phyloP scores from a whole-genome alignment of 2,797 vertebrate genomes.

The Adrianichthys oophorus region DNA sequence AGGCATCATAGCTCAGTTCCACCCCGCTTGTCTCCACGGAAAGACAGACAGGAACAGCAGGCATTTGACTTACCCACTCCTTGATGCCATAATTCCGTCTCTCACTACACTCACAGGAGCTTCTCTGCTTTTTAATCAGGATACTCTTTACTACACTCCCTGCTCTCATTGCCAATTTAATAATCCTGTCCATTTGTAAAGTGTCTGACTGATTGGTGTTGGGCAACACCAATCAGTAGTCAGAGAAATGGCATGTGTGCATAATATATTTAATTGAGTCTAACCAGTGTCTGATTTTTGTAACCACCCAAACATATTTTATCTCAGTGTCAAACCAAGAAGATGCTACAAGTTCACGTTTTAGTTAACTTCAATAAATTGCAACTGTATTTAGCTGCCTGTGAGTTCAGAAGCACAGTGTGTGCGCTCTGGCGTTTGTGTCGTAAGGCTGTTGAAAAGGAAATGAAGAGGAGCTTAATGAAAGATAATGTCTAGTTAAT shows the following conservation, averaged over 20 bases:
- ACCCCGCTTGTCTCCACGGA: conserved; percentile 24
- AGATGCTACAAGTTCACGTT: conserved; percentile 11
- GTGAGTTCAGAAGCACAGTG: conserved; percentile 5
- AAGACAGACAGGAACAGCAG: conserved; percentile 28
- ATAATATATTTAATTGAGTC: conserved; percentile 10
- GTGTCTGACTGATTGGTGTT: conserved; percentile 27
- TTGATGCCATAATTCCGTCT: conserved; percentile 39
- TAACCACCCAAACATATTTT: conserved; percentile 7
- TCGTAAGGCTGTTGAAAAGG: conserved; percentile 66
- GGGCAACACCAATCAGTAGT: conserved; percentile 24
- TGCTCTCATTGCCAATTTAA: conserved; percentile 51
- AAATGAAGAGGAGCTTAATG: conserved; percentile 72
- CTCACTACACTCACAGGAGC: conserved; percentile 43
- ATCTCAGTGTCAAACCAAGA: conserved; percentile 19
- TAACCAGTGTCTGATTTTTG: conserved; percentile 13
- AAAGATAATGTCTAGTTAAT: conserved; percentile 78
- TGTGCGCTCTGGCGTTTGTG: conserved; percentile 32
- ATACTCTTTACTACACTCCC: conserved; percentile 40
- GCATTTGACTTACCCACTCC: conserved; percentile 23
- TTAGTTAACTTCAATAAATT: conserved; percentile 20
- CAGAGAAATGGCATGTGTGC: conserved; percentile 21
- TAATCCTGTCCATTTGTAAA: conserved; percentile 57
- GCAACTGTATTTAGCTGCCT: conserved; percentile 7
- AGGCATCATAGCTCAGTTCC: conserved; percentile 19
- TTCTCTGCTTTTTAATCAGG: conserved; percentile 27